Evolutionary conservation across 2,797 vertebrate genomes (phyloP).

Genomic region (Hozukius guyotensis): DNA sequence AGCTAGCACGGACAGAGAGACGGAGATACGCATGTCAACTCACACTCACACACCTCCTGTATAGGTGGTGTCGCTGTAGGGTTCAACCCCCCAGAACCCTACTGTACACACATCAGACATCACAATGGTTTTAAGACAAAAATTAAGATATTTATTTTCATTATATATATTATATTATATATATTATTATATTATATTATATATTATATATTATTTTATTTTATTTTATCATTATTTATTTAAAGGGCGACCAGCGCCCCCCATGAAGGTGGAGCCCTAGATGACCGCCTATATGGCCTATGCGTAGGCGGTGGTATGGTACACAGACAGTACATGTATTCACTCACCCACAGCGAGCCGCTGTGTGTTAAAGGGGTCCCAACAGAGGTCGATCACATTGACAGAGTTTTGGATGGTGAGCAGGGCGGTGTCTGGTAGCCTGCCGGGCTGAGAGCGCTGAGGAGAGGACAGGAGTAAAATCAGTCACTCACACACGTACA

Average conservation of each 20-base stretch:
- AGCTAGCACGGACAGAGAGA: conserved; percentile 74
- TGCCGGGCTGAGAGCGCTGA: conserved; percentile 90
- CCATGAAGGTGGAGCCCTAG: too few relatives aligned
- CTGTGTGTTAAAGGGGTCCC: conserved; percentile 91
- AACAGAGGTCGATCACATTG: conserved; percentile 88
- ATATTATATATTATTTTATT: too few relatives aligned
- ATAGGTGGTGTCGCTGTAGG: too few relatives aligned
- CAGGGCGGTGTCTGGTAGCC: conserved; percentile 83
- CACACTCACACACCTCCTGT: background rate
- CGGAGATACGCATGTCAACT: background rate
- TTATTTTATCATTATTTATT: too few relatives aligned
- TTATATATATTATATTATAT: too few relatives aligned
- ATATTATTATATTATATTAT: too few relatives aligned
- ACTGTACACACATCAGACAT: background rate
- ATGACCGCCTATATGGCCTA: too few relatives aligned
- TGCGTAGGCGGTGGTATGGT: background rate
- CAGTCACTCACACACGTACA: background rate
- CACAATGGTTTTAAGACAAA: too few relatives aligned
- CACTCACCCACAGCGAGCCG: conserved; percentile 89
- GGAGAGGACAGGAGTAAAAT: background rate
- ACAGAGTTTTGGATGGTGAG: conserved; percentile 92
- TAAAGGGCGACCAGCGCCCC: too few relatives aligned
- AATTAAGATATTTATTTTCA: too few relatives aligned
- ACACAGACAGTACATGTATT: background rate
- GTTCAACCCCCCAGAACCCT: too few relatives aligned